Evolutionary conservation across 1,140 invertebrate genomes (phyloP).

Genomic region (Luehdorfia chinensis): DNA sequence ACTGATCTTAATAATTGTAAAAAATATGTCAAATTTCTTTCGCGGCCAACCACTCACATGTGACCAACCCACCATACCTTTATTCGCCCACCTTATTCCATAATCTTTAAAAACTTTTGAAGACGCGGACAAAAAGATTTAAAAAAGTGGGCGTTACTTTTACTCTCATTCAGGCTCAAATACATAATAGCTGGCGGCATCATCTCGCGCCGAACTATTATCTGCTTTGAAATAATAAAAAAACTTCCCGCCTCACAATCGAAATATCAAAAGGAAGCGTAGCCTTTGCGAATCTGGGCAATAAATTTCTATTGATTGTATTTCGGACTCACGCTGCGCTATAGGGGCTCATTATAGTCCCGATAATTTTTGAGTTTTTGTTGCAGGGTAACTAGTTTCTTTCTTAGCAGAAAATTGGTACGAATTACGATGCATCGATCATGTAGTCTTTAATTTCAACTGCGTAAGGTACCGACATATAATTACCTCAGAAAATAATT

Average conservation of each 20-base stretch:
- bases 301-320: slow-evolving; percentile 75
- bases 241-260: slow-evolving; percentile 54
- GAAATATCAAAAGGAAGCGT: slow-evolving; percentile 59
- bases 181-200: slow-evolving; percentile 53
- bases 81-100: slow-evolving; percentile 41
- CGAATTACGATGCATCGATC: slow-evolving; percentile 1
- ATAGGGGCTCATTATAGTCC: slow-evolving; percentile 72
- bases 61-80: slow-evolving; percentile 18
- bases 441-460: too few species aligned
- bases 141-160: slow-evolving; percentile 73
- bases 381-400: slow-evolving; percentile 15
- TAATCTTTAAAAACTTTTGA: slow-evolving; percentile 71
- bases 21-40: slow-evolving; percentile 6
- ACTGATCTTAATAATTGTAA: too few species aligned
- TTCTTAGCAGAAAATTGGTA: slow-evolving; percentile 8
- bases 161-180: slow-evolving; percentile 61
- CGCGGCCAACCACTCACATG: slow-evolving; percentile 12
- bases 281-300: slow-evolving; percentile 69
- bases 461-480: too few species aligned
- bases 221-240: slow-evolving; percentile 33
- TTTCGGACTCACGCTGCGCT: slow-evolving; percentile 71
- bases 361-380: slow-evolving; percentile 56
- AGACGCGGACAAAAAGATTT: slow-evolving; percentile 55
- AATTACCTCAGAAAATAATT: too few species aligned
- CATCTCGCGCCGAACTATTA: slow-evolving; percentile 60